Base-by-base conservation (phyloP, 2,888 invertebrate genomes). In the Schrankia costaestrigalis region DNA sequence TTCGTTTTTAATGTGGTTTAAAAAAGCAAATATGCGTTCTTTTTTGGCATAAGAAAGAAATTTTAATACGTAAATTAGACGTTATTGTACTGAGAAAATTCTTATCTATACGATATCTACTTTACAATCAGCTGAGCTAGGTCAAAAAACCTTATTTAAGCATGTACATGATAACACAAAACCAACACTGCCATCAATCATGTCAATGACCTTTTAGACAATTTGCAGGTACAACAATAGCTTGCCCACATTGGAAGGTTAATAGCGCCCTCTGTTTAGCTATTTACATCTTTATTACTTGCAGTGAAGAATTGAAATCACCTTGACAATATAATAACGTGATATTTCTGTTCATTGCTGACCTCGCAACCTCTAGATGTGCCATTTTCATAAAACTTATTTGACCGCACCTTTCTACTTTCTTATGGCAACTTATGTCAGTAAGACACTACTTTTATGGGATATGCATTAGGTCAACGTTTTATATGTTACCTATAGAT, bases 371-470 rank as follows among this genome's bases (percentile, higher is more conserved):
- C 71, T 71, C 63, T 55, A 59, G 57, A 48, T 63, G 63, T 71
- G 76, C 68, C 68, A 72, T 78, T 80, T 74, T 59, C 62, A 55
- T 58, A 51, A 65, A 75, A 75, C 69, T 59, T 66, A 41, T 46
- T 29, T 34, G 37, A 63, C 71, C 75, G 57, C 75, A 52, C 80
- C 79, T 71, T 53, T 36, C 44, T 51, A 66, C 59, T 71, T 69
- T 64, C 60, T 21, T 63, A 51, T 64, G 63, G 57, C 57, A 59
- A 61, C 46, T 48, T 46, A 53, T 47, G 46, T 49, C 51, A 56
- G 41, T 46, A 32, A 45, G 39, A 41, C 42, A 51, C 31, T 29
- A 40, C 28, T 54, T 42, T 55, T 46, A 30, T 38, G 30, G 41
- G 34, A 31, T 15, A 31, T 28, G 26, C 27, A n/a, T 41, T 27